Evolutionary conservation across 2,113 vertebrate genomes (phyloP), one percentile per base, ranked within the genome.

Genomic region (Vombatus ursinus): DNA sequence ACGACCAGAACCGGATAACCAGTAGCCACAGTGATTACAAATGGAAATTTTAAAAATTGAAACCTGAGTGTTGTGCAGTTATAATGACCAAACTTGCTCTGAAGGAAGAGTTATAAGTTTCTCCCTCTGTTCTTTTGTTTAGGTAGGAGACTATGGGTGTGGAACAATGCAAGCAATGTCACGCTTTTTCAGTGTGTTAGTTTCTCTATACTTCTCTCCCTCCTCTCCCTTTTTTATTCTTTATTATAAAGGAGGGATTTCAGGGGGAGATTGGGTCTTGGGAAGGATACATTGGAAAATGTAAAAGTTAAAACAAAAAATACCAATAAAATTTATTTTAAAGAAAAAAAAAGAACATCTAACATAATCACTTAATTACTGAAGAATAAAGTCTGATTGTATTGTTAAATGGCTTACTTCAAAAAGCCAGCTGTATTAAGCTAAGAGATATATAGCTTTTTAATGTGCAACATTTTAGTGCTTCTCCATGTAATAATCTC

Each of bases 391-490:
- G 1, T 93, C 4, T 91, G 31, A 53, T 93, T 94, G 91, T 92
- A 61, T 90, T 97, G 52, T 26, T 47, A 61, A 96, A 52, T 95
- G 47, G 44, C 61, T 97, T 53, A n/a, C 49, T 96, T 94, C 92
- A 28, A 94, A 52, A 96, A 54, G n/a, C 26, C 92, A 50, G 31
- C 0, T 92, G 92, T 84, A 77, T 94, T 84, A 96, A 93, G 44
- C 90, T 94, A 92, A 91, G 52, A 95, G 61, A 89, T 97, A 91
- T 95, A 16, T 92, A 90, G 93, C 37, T 95, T 49, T 68, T 68
- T 37, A n/a, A 91, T 3, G 19, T 77, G 23, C 92, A 91, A 92
- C 28, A 51, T 93, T 95, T 94, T 90, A 12, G 53, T 94, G 52
- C 23, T 92, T 49, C 52, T 47, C 52, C 9, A 26, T 96, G 50